phyloP scores from a whole-genome alignment of 1,140 invertebrate genomes.

The Saccostrea echinata region DNA sequence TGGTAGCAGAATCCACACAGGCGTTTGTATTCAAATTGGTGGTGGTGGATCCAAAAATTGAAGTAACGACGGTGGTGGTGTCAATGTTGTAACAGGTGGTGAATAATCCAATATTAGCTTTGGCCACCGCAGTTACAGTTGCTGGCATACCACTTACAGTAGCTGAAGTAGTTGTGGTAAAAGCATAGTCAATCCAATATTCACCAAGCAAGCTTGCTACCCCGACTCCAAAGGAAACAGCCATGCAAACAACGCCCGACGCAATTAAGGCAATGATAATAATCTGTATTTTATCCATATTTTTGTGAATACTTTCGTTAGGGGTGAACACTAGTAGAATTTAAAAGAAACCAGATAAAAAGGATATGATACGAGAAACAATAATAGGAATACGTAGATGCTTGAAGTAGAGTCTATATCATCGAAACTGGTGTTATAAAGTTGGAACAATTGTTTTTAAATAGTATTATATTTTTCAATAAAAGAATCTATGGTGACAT shows the following conservation, averaged over 20 bases:
- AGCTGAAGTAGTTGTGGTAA: neutral
- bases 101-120: slow-evolving; percentile 16
- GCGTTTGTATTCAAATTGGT: neutral
- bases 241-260: neutral
- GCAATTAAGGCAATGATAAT: neutral
- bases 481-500: neutral
- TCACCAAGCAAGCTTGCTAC: neutral
- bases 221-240: neutral
- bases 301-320: neutral
- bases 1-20: neutral
- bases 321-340: neutral
- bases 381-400: neutral
- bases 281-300: neutral
- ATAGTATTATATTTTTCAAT: neutral
- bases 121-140: neutral
- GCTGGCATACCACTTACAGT: neutral
- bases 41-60: neutral
- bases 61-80: neutral
- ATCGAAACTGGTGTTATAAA: neutral
- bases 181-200: neutral
- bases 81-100: slow-evolving; percentile 9
- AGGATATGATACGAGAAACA: neutral
- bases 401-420: neutral
- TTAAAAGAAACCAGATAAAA: neutral
- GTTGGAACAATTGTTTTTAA: neutral